Evolutionary conservation across 2,888 invertebrate species (phyloP), one percentile per base, ranked within the genome.

Genomic region (Dryobotodes eremita): DNA sequence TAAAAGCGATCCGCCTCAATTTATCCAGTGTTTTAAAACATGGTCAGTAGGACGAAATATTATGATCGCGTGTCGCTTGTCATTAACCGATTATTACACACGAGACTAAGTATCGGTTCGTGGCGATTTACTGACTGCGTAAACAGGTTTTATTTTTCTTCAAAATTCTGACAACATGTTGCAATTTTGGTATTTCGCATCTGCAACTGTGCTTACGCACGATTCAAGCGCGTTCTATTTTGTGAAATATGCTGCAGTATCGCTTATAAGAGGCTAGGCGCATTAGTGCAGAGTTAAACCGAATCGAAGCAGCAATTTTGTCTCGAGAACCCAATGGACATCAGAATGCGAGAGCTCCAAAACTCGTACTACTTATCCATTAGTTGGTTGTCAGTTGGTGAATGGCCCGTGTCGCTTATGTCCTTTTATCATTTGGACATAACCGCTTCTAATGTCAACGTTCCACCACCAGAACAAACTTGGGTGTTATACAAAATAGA

Each of bases 51-150:
- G 74, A 77, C 76, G 68, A 72, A 71, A 80, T 74, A 75, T 50
- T 48, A 66, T 57, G 78, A 78, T 89, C 83, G 87, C 89, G 88
- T 87, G 89, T 78, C 62, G 20, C n/a, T 82, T 70, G 71, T 83
- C 62, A 84, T 89, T 82, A 83, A 55, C n/a, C 86, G 77, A 82
- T 76, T 73, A 81, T 71, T 42, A 26, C 23, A 65, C 71, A 62
- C 69, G 36, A 86, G 42, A 82, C 36, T 74, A 75, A 75, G 50
- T 71, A 62, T 71, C 50, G 57, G 66, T 69, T 66, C n/a, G 20
- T 17, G 68, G 71, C 75, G 86, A 81, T 68, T 85, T 75, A 82
- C 64, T 70, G 42, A 42, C 62, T 69, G 26, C 61, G 4, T 20
- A 36, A 81, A 66, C 80, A n/a, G 20, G 55, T 46, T n/a, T n/a